Conservation (phyloP, 1,140 invertebrate species). For the Hirudo medicinalis region DNA sequence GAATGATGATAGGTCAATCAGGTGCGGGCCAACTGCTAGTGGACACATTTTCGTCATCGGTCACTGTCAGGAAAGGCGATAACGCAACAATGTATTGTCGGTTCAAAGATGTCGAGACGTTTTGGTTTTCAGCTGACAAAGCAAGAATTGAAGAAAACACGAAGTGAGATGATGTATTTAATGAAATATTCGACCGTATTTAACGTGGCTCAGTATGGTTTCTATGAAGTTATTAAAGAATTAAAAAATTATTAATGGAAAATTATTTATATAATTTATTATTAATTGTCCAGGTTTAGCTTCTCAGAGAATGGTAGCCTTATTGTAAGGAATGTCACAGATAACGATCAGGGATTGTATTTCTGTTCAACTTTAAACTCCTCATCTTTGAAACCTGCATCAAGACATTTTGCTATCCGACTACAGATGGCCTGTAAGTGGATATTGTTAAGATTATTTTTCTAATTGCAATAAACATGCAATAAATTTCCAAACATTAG, state of each 20-base stretch:
- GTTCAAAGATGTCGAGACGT: background rate
- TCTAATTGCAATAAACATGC: background rate
- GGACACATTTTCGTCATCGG: background rate
- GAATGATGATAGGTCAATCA: background rate
- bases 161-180: background rate
- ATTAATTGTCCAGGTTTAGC: background rate
- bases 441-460: background rate
- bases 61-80: background rate
- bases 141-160: background rate
- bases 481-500: background rate
- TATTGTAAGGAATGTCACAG: background rate
- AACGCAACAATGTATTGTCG: background rate
- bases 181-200: background rate
- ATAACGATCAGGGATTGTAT: conserved; percentile 1
- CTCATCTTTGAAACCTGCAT: background rate
- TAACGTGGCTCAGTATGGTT: background rate
- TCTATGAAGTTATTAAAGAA: background rate
- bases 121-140: background rate
- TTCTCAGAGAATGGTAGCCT: background rate
- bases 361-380: background rate
- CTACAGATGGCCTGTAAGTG: conserved; percentile 1
- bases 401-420: background rate
- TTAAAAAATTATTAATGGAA: background rate
- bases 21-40: no score
- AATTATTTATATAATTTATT: background rate